Base-by-base conservation (phyloP, 2,888 invertebrate genomes). In the Thymelicus acteon region DNA sequence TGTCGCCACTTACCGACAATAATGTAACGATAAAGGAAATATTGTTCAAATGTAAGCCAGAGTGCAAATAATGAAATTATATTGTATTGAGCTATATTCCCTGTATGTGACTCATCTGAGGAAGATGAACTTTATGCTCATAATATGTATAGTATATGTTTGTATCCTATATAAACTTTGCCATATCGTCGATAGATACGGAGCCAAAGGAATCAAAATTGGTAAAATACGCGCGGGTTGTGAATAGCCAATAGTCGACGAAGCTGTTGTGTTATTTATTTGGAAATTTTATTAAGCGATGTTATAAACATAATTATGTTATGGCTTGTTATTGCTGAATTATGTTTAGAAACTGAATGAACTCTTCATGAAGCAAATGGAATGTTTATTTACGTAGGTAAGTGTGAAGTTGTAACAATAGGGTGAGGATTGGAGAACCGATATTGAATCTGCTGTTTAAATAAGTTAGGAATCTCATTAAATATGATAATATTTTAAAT, bases 181-280 rank as follows among this genome's bases (percentile, higher is more conserved):
- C 75, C 74, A 75, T 77, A 77, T 77, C 77, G 77, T 80, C 77
- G 72, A 76, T 77, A 78, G 78, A 75, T 77, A 80, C 78, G 76
- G 86, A 89, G 90, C 90, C 88, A 89, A 89, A 88, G 86, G 84
- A 83, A 88, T 85, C 85, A 86, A 89, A 87, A 86, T 86, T 80
- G 79, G 81, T 84, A 78, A 75, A 72, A 74, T 71, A 75, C 80
- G 81, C 81, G 80, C 82, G 75, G 89, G 91, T 91, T 91, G 90
- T 90, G 89, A 89, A 80, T 87, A 86, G 84, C 82, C 79, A 80
- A 78, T 83, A 82, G 81, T 80, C 73, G 77, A 80, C 72, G 78
- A 80, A 79, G 72, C 83, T 86, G 84, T 88, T 89, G 82, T 86
- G 87, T 90, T 91, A 80, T 85, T 88, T 84, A 83, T 85, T 88